Conservation (phyloP, 1,140 invertebrate genomes). For the Patella vulgata region DNA sequence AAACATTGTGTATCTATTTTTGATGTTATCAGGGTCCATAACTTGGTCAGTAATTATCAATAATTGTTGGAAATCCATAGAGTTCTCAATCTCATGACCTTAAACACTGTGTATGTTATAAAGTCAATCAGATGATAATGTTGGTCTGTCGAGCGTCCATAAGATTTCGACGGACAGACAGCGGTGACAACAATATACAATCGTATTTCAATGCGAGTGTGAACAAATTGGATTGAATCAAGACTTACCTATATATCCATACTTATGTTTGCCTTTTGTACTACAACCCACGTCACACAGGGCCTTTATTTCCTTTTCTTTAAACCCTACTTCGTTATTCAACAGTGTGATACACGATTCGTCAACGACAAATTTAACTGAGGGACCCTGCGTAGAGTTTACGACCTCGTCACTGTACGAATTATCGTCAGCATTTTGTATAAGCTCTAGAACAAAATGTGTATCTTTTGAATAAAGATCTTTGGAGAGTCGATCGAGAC, state of each 20-base stretch:
- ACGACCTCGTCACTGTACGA: constrained; percentile 46
- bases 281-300: constrained; percentile 66
- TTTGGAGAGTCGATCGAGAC: constrained; percentile 61
- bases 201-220: too few relatives aligned
- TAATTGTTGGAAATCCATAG: too few relatives aligned
- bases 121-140: too few relatives aligned
- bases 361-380: constrained; percentile 60
- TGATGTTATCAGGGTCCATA: too few relatives aligned
- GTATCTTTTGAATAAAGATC: constrained; percentile 67
- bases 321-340: constrained; percentile 66
- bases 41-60: too few relatives aligned
- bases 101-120: too few relatives aligned
- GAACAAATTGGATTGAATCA: neutral
- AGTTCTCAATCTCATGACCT: too few relatives aligned
- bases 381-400: constrained; percentile 34
- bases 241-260: constrained; percentile 64
- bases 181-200: too few relatives aligned
- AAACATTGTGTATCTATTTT: too few relatives aligned
- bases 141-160: too few relatives aligned
- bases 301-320: constrained; percentile 59
- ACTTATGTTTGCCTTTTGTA: constrained; percentile 66
- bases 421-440: constrained; percentile 67
- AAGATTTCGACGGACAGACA: too few relatives aligned
- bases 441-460: constrained; percentile 65
- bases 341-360: constrained; percentile 48